Evolutionary conservation across 2,797 vertebrate species (phyloP).

Genomic region (Esox masquinongy): DNA sequence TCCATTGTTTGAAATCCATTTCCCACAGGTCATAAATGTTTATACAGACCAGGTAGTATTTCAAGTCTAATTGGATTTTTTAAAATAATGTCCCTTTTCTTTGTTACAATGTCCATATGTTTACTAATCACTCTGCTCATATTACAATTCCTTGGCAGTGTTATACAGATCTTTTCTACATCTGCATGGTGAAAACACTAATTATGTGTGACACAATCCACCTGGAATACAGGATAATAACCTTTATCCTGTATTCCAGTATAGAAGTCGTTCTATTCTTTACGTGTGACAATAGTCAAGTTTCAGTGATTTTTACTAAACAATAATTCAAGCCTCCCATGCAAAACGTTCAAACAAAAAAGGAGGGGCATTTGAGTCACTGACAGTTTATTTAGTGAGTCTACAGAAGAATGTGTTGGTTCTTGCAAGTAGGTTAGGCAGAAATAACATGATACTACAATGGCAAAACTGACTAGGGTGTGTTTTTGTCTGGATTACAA

Average conservation of each 20-base stretch:
- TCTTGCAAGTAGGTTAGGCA: too few relatives aligned
- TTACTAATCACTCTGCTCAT: not conserved
- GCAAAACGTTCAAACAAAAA: too few relatives aligned
- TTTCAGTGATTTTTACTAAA: not conserved
- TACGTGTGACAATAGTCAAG: not conserved
- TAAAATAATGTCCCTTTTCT: not conserved
- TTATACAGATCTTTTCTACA: not conserved
- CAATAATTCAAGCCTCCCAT: not conserved
- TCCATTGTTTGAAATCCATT: not conserved
- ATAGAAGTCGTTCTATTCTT: not conserved
- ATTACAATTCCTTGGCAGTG: constrained; percentile 19
- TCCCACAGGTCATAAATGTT: not conserved
- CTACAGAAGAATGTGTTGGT: too few relatives aligned
- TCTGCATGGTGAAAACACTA: constrained; percentile 16
- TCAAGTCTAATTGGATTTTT: not conserved
- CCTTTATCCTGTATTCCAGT: too few relatives aligned
- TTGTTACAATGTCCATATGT: not conserved
- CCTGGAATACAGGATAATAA: constrained; percentile 40
- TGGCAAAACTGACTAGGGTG: not conserved
- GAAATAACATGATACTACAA: not conserved
- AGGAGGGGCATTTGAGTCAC: too few relatives aligned
- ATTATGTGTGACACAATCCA: constrained; percentile 39
- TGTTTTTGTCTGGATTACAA: not conserved
- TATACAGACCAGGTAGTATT: not conserved
- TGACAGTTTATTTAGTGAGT: too few relatives aligned